phyloP scores from a whole-genome alignment of 2,888 invertebrate genomes.

The Drosophila colorata region DNA sequence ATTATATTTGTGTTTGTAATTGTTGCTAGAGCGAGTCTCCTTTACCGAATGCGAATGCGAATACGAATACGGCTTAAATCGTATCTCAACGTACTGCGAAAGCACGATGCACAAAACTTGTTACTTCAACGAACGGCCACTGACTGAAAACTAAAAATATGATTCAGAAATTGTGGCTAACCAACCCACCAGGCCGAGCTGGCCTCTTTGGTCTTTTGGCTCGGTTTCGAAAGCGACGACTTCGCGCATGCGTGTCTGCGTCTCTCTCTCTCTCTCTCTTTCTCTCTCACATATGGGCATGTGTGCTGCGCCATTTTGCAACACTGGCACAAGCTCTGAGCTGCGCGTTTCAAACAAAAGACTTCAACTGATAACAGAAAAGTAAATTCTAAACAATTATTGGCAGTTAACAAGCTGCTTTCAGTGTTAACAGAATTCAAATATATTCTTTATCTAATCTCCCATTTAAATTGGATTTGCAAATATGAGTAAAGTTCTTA shows the following conservation, averaged over 20 bases:
- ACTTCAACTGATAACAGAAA: constrained; percentile 23
- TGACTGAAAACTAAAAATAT: constrained; percentile 59
- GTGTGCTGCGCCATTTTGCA: constrained; percentile 15
- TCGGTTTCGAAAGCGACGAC: constrained; percentile 61
- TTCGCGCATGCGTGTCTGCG: constrained; percentile 39
- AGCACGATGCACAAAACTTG: constrained; percentile 59
- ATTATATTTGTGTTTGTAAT: constrained; percentile 40
- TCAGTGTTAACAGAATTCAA: too few relatives aligned
- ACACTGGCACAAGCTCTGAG: constrained; percentile 31
- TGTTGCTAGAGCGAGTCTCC: constrained; percentile 48
- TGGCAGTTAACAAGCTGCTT: too few relatives aligned
- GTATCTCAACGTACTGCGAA: constrained; percentile 24
- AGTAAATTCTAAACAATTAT: not conserved
- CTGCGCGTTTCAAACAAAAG: not conserved
- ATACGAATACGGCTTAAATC: constrained; percentile 37
- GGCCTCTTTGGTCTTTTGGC: constrained; percentile 55
- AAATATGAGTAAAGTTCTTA: too few relatives aligned
- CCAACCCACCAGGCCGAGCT: constrained; percentile 36
- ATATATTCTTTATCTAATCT: too few relatives aligned
- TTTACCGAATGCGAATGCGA: constrained; percentile 42
- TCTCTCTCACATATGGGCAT: constrained; percentile 19
- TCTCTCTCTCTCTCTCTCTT: constrained; percentile 15
- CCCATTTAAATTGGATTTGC: too few relatives aligned
- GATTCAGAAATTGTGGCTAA: constrained; percentile 61
- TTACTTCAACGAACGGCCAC: constrained; percentile 57